phyloP scores from a whole-genome alignment of 1,140 invertebrate species.

The Cyphomyrmex costatus region DNA sequence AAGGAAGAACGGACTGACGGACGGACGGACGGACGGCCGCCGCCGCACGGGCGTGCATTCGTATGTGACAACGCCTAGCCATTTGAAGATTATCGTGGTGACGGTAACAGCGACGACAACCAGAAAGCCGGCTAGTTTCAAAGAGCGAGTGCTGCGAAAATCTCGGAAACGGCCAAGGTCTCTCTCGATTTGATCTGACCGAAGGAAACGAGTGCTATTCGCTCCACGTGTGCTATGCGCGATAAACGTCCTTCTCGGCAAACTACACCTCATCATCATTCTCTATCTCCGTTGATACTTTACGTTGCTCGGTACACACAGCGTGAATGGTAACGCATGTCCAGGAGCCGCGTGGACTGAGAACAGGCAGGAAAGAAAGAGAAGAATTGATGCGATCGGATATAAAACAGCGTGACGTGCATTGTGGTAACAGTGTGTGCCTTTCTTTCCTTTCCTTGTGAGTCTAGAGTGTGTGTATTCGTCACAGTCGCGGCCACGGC shows the following conservation, averaged over 20 bases:
- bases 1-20: constrained; percentile 23
- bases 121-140: neutral
- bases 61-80: constrained; percentile 77
- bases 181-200: neutral
- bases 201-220: neutral
- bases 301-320: neutral
- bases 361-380: neutral
- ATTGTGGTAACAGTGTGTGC: constrained; percentile 40
- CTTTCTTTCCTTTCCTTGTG: constrained; percentile 58
- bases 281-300: neutral
- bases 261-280: neutral
- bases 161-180: too few relatives aligned
- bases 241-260: neutral
- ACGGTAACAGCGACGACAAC: neutral
- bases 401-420: constrained; percentile 59
- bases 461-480: constrained; percentile 55
- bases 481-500: constrained; percentile 46
- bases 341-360: neutral
- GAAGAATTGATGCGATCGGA: constrained; percentile 21
- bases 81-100: constrained; percentile 61
- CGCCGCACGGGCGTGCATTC: constrained; percentile 71
- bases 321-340: constrained; percentile 29
- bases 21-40: too few relatives aligned
- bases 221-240: constrained; percentile 19
- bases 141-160: too few relatives aligned